Evolutionary conservation across 2,113 vertebrate species (phyloP).

Genomic region (Brachionichthys hirsutus): DNA sequence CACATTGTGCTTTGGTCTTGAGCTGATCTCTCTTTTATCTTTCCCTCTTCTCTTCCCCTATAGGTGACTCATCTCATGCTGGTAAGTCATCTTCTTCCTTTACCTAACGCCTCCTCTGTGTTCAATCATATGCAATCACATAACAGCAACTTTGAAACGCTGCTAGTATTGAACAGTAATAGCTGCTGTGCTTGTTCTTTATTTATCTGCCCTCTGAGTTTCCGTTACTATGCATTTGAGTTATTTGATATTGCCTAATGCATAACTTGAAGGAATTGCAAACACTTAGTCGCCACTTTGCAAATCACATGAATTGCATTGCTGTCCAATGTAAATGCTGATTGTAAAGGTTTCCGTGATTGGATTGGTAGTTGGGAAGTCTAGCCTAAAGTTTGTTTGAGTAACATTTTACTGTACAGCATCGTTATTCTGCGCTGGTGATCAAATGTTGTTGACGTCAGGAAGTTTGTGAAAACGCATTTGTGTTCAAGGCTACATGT

Average conservation of each 20-base stretch:
- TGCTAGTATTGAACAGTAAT: too few species aligned
- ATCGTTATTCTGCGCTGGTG: constrained; percentile 1
- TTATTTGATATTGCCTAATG: constrained; percentile 21
- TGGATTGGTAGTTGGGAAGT: too few species aligned
- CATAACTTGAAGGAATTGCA: too few species aligned
- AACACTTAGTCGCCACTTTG: too few species aligned
- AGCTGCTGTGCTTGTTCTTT: too few species aligned
- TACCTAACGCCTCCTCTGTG: not conserved
- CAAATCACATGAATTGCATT: constrained; percentile 11
- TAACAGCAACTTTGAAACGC: too few species aligned
- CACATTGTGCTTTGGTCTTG: constrained; percentile 22
- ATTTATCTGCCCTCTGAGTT: too few species aligned
- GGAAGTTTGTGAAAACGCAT: constrained; percentile 13
- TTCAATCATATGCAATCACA: not conserved
- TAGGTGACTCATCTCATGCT: constrained; percentile 77
- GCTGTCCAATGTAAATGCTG: constrained; percentile 34
- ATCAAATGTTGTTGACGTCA: constrained; percentile 14
- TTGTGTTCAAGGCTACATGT: not conserved
- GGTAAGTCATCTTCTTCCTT: constrained; percentile 65
- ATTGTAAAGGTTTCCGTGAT: constrained; percentile 21
- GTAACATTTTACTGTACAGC: constrained; percentile 1
- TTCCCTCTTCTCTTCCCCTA: constrained; percentile 12
- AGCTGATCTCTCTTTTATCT: constrained; percentile 38
- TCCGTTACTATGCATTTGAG: not conserved
- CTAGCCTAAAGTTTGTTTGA: too few species aligned